Evolutionary conservation across 1,140 invertebrate species (phyloP), one percentile per base, ranked within the genome.

Genomic region (Thalassaphorura encarpata): DNA sequence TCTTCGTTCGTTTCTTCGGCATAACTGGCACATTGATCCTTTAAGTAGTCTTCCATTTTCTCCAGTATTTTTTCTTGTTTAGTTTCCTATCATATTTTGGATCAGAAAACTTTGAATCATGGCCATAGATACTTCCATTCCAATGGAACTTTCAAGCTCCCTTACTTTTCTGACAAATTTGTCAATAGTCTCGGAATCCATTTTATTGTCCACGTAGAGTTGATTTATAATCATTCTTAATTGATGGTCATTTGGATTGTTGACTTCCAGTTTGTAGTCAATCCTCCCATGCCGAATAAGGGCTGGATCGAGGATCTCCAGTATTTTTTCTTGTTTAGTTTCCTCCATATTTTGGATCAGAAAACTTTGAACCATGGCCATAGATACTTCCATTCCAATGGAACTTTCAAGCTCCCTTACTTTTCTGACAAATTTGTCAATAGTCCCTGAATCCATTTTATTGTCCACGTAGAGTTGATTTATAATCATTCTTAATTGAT

Each of bases 281-380:
- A 99, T 90, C 61, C 97, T 75, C 1, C 97, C 97, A 4, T 96
- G 96, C 59, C 97, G 76, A 47, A 98, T 85, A 18, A 99, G 73
- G 15, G 96, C 96, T 56, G 90, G 84, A 76, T 99, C 96, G 42
- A 99, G 76, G 66, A 85, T 87, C 58, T 57, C 51, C 8, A 52
- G n/a, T n/a, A n/a, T n/a, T n/a, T n/a, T n/a, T n/a, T n/a, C 48
- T 4, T 26, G 49, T 33, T 47, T 16, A 29, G 48, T 42, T 19
- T 24, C 36, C 0, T 27, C 19, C 23, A 52, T 55, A 28, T 60
- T 24, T 19, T 48, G 45, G 41, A 60, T 52, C 24, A 60, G 56
- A 3, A 60, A 43, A 0, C 54, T 54, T 52, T 61, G 59, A 40
- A 54, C n/a, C 36, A 52, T 52, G 6, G 59, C 59, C 50, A 61